These are phyloP conservation scores for Hydropsyche betteni DNA, from an alignment of 2,888 invertebrate species.

Conservation along the genomic window DNA sequence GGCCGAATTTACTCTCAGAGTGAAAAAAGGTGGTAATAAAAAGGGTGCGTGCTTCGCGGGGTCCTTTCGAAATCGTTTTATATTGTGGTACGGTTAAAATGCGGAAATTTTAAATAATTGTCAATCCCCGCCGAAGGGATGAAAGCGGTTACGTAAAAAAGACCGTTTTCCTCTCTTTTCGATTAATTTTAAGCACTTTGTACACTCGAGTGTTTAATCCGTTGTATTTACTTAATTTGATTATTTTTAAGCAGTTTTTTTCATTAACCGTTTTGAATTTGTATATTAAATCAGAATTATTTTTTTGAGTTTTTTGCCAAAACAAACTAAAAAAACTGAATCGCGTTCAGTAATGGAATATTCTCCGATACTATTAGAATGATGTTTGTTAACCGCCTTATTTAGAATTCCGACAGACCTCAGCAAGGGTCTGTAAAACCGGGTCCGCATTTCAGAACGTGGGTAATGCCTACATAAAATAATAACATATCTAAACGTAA, in stretches of 20 bases:
- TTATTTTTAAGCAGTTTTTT: too few relatives aligned
- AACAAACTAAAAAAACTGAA: too few relatives aligned
- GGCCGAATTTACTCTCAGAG: neutral
- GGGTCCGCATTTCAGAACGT: neutral
- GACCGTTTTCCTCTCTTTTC: conserved; percentile 16
- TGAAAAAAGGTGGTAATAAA: neutral
- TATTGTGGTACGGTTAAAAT: neutral
- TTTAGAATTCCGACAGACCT: conserved; percentile 11
- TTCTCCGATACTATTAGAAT: neutral
- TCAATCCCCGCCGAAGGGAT: conserved; percentile 11
- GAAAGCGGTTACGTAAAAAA: neutral
- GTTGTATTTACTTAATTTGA: neutral
- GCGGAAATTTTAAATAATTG: conserved; percentile 23
- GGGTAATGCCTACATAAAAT: neutral
- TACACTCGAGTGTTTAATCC: neutral
- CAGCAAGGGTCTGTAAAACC: conserved; percentile 9
- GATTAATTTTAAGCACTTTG: conserved; percentile 7
- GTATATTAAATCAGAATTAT: too few relatives aligned
- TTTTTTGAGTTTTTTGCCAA: too few relatives aligned
- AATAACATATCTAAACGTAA: too few relatives aligned
- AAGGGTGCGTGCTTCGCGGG: neutral
- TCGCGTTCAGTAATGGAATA: neutral
- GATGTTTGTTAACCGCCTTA: conserved; percentile 2
- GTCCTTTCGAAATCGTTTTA: conserved; percentile 15
- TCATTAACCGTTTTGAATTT: too few relatives aligned